phyloP scores from a whole-genome alignment of 2,797 vertebrate species.

The Poecilia gillii region DNA sequence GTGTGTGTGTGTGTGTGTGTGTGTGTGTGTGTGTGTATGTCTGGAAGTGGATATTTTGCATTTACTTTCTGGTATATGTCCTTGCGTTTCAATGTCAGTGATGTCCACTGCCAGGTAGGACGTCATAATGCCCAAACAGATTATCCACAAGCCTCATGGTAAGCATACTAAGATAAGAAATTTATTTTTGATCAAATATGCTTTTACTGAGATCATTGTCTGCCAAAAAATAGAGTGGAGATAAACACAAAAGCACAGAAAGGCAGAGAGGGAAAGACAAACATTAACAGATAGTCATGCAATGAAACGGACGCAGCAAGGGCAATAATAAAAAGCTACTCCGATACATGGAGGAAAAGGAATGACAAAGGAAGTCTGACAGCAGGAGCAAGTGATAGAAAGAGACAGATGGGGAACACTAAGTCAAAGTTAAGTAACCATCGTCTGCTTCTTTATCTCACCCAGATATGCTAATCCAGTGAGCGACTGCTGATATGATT shows the following conservation, averaged over 20 bases:
- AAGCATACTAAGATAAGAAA: constrained; percentile 64
- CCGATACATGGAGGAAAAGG: constrained; percentile 34
- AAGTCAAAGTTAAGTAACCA: constrained; percentile 80
- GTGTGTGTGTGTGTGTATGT: constrained; percentile 16
- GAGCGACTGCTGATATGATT: constrained; percentile 75
- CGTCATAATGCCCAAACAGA: constrained; percentile 55
- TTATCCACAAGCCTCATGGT: constrained; percentile 57
- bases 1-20: neutral
- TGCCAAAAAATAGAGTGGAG: constrained; percentile 43
- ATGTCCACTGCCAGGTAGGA: constrained; percentile 38
- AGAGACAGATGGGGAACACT: constrained; percentile 76
- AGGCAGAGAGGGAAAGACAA: constrained; percentile 37
- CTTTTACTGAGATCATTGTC: constrained; percentile 62
- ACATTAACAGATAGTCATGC: constrained; percentile 55
- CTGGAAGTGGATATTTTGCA: neutral
- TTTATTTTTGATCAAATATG: constrained; percentile 51
- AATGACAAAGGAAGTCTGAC: constrained; percentile 65
- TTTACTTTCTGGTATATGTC: constrained; percentile 47
- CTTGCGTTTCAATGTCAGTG: constrained; percentile 56
- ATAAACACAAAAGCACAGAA: constrained; percentile 13
- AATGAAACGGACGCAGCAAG: constrained; percentile 48
- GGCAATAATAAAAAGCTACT: constrained; percentile 51
- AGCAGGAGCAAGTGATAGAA: constrained; percentile 68
- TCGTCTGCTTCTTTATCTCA: constrained; percentile 78
- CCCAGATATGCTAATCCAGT: constrained; percentile 78